Base-by-base conservation (phyloP, 2,888 invertebrate genomes). In the Spicauda simplicius region DNA sequence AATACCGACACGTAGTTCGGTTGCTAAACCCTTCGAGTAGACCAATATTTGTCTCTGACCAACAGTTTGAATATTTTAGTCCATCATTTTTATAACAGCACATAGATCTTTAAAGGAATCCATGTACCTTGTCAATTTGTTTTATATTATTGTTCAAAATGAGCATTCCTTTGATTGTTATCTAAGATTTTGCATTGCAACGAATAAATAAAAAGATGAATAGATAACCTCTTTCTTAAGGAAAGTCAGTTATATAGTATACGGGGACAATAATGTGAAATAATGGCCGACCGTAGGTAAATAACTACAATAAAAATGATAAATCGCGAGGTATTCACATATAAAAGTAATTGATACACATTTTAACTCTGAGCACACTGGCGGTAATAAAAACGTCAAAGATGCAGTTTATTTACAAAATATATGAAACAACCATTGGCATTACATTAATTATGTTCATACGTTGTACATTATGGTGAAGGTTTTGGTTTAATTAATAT, bases 401-500 rank as follows among this genome's bases (percentile, higher is more conserved):
- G 53, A 54, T 55, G 33, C 58, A 53, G 52, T 68, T 70, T 70
- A 71, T 68, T 70, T 70, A 81, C 80, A 79, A 77, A 71, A 25
- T 25, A 74, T 72, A 73, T 74, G 73, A 77, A 80, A 85, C 77
- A 83, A 85, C 79, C 81, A 88, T 90, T 90, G 89, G 90, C 90
- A 91, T 89, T 90, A 87, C 71, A 77, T 76, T 72, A 72, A 72
- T 75, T 73, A 72, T 79, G 83, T 77, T 75, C 70, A 78, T 78
- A 83, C 82, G 80, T 91, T 92, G 92, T 92, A 92, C 91, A 90
- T 92, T 83, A 84, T 79, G 89, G 90, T 91, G 82, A 87, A 83
- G 79, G 83, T 85, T 91, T 91, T 91, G 90, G 91, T 90, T 87
- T 87, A 74, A 78, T 79, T 71, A 70, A 68, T 68, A 60, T 62